These are phyloP conservation scores for Cerceris rybyensis DNA, from an alignment of 2,888 invertebrate genomes.

Conservation along the genomic window DNA sequence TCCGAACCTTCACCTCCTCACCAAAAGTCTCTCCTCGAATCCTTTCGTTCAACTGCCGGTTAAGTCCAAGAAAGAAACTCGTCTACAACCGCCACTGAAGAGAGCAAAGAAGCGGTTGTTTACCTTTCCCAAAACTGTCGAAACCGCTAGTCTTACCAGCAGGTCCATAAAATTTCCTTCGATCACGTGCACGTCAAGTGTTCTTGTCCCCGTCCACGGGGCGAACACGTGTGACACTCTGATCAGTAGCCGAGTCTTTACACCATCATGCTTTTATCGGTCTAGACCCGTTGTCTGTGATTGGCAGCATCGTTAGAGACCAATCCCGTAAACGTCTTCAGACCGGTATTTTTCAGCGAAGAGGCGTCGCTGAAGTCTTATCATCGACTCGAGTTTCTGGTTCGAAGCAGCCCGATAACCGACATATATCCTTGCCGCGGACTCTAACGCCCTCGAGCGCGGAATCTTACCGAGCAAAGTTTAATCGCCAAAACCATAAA, in stretches of 20 bases:
- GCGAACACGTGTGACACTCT: slow-evolving; percentile 36
- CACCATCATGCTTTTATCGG: not conserved
- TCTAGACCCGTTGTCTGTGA: not conserved
- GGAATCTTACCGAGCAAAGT: slow-evolving; percentile 71
- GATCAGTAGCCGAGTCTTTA: slow-evolving; percentile 2
- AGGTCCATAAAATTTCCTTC: slow-evolving; percentile 14
- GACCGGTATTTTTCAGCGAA: slow-evolving; percentile 40
- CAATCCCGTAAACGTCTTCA: slow-evolving; percentile 23
- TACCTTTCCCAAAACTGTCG: no score
- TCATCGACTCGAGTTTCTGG: slow-evolving; percentile 62
- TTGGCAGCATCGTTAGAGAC: slow-evolving; percentile 16
- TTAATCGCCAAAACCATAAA: slow-evolving; percentile 62
- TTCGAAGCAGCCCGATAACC: slow-evolving; percentile 67
- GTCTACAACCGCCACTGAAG: no score
- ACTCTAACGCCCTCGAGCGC: slow-evolving; percentile 53
- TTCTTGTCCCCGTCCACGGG: slow-evolving; percentile 18
- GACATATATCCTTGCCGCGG: slow-evolving; percentile 60
- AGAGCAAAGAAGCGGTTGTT: no score
- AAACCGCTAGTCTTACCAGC: not conserved
- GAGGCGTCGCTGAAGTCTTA: slow-evolving; percentile 59
- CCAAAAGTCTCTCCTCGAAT: no score
- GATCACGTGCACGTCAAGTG: slow-evolving; percentile 3
- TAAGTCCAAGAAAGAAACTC: no score
- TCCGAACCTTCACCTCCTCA: no score
- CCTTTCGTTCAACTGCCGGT: no score